Evolutionary conservation across 2,888 invertebrate species (phyloP).

Genomic region (Calephelis perditalis): DNA sequence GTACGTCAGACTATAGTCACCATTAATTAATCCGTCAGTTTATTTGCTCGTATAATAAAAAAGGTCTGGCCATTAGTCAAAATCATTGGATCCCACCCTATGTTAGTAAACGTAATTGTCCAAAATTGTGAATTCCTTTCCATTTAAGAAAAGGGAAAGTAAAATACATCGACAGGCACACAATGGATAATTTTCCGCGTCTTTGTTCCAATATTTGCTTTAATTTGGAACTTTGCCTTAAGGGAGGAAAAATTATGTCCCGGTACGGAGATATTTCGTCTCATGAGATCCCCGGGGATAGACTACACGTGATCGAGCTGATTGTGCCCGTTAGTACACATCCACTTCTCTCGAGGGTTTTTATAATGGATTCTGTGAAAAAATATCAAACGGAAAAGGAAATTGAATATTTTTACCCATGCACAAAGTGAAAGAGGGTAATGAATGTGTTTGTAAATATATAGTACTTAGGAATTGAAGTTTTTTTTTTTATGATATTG

Average conservation of each 20-base stretch:
- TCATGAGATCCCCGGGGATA: slow-evolving; percentile 5
- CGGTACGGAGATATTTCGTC: background rate
- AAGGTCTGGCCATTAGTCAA: no score
- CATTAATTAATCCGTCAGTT: no score
- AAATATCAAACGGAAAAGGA: slow-evolving; percentile 2
- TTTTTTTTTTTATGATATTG: no score
- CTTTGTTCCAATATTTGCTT: slow-evolving; percentile 17
- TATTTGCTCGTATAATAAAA: no score
- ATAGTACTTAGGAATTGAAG: no score
- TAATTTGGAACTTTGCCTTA: slow-evolving; percentile 16
- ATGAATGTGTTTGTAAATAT: no score
- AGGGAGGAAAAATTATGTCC: slow-evolving; percentile 4
- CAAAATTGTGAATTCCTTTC: background rate
- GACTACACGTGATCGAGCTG: slow-evolving; percentile 18
- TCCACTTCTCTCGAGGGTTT: background rate
- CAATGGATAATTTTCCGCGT: background rate
- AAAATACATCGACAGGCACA: background rate
- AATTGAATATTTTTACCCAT: background rate
- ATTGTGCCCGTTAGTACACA: slow-evolving; percentile 16
- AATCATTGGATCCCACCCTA: no score
- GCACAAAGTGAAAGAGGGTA: no score
- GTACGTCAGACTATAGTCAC: no score
- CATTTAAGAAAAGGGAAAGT: background rate
- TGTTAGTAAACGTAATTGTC: no score
- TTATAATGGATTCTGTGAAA: background rate